phyloP scores from a whole-genome alignment of 2,888 invertebrate genomes.

The Acleris holmiana region DNA sequence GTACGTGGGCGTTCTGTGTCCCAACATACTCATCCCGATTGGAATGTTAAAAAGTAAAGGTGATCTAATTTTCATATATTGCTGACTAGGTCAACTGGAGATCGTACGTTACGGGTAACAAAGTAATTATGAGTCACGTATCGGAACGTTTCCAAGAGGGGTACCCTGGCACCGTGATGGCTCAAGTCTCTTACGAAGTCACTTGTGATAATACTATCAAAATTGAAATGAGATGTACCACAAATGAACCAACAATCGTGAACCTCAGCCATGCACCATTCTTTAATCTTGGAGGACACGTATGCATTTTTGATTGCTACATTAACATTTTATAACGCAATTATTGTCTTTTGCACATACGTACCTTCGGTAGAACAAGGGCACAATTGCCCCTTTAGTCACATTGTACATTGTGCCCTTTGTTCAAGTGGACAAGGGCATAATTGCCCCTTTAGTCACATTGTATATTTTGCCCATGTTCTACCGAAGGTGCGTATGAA shows the following conservation, averaged over 20 bases:
- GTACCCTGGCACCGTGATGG: constrained; percentile 93
- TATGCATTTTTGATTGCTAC: constrained; percentile 59
- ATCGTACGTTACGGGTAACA: constrained; percentile 83
- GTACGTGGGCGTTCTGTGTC: too few relatives aligned
- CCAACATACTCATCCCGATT: too few relatives aligned
- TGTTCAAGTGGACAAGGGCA: too few relatives aligned
- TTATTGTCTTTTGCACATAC: too few relatives aligned
- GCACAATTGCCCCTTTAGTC: too few relatives aligned
- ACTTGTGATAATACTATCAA: constrained; percentile 89
- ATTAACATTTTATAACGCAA: too few relatives aligned
- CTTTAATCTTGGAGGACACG: constrained; percentile 97
- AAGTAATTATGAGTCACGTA: constrained; percentile 89
- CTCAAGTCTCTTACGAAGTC: constrained; percentile 88
- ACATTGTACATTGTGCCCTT: too few relatives aligned
- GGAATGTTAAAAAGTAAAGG: not conserved
- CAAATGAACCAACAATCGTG: constrained; percentile 91
- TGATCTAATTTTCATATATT: too few relatives aligned
- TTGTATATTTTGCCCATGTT: too few relatives aligned
- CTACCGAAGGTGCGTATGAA: too few relatives aligned
- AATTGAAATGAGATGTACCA: constrained; percentile 90
- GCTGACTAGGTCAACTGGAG: constrained; percentile 86
- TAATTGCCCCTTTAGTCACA: too few relatives aligned
- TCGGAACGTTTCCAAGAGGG: constrained; percentile 94
- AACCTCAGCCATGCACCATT: constrained; percentile 95
- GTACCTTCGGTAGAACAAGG: too few relatives aligned